Percentiles rank a stretch among this genome's conserved stretches.
Conservation (phyloP, 2,888 invertebrate genomes). For the Pyrgus malvae region DNA sequence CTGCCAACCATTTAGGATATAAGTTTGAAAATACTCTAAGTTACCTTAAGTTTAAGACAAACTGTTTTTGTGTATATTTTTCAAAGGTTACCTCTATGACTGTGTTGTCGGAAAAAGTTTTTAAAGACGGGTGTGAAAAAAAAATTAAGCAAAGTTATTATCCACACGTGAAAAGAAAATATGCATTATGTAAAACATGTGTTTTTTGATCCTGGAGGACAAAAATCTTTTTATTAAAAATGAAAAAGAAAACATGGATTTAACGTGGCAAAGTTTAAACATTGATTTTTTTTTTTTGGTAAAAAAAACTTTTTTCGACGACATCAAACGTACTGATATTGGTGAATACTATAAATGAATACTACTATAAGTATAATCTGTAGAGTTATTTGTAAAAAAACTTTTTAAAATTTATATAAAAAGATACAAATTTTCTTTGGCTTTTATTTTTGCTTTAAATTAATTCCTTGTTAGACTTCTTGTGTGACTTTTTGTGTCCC, state of each 20-base stretch:
- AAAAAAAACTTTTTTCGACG: constrained; percentile 29
- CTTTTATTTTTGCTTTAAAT: constrained; percentile 14
- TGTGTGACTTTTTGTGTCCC: too few species aligned
- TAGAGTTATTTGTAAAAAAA: constrained; percentile 41
- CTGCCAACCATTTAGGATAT: constrained; percentile 20
- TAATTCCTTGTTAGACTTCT: too few species aligned
- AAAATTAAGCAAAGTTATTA: background rate
- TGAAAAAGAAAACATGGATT: too few species aligned
- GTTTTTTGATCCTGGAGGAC: too few species aligned
- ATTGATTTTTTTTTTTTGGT: too few species aligned
- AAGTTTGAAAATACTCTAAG: constrained; percentile 42
- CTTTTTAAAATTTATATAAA: constrained; percentile 46
- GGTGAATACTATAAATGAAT: constrained; percentile 29
- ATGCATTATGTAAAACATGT: too few species aligned
- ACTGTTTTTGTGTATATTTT: constrained; percentile 41
- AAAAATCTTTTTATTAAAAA: too few species aligned
- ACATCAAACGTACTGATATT: constrained; percentile 31
- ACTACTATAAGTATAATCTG: constrained; percentile 41
- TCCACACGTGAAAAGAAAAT: background rate
- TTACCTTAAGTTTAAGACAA: constrained; percentile 51
- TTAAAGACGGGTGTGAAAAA: background rate
- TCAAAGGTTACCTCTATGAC: constrained; percentile 58
- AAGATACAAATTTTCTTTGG: constrained; percentile 32
- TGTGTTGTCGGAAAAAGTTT: constrained; percentile 35
- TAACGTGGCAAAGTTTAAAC: too few species aligned